Percentiles rank a stretch among this genome's conserved stretches.
These are phyloP conservation scores for Sterna hirundo DNA, from an alignment of 2,113 vertebrate species.

Conservation along the genomic window DNA sequence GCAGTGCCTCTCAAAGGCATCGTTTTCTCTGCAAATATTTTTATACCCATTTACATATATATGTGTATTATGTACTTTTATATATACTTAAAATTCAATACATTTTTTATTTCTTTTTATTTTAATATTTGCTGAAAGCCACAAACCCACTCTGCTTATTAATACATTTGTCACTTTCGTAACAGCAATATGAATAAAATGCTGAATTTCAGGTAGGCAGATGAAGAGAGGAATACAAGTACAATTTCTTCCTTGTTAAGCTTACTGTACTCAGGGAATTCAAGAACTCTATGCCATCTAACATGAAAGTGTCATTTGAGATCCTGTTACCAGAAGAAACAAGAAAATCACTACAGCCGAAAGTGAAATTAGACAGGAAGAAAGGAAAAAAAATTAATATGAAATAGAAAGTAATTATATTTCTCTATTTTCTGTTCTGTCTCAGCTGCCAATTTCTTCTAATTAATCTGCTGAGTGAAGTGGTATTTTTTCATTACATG, in stretches of 20 bases:
- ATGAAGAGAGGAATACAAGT: not conserved
- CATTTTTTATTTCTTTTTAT: not conserved
- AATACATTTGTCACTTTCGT: not conserved
- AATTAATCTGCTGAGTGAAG: conserved; percentile 14
- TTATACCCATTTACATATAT: not conserved
- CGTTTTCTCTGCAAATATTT: not conserved
- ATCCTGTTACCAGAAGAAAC: not conserved
- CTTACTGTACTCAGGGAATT: not conserved
- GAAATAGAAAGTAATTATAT: not conserved
- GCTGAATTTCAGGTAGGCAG: not conserved
- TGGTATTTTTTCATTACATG: not conserved
- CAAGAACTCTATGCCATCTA: not conserved
- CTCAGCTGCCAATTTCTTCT: not conserved
- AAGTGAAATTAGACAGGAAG: conserved; percentile 25
- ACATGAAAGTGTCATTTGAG: not conserved
- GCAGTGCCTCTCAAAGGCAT: not conserved
- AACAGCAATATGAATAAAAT: not conserved
- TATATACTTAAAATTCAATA: not conserved
- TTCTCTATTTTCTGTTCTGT: not conserved
- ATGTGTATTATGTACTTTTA: not conserved
- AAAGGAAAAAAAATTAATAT: not conserved
- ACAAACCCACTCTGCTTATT: not conserved
- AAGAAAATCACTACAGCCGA: not conserved
- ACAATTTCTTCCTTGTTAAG: not conserved
- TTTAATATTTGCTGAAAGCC: not conserved